Evolutionary conservation across 2,888 invertebrate genomes (phyloP), one percentile per base, ranked within the genome.

Genomic region (Sceliomorpha sp.): DNA sequence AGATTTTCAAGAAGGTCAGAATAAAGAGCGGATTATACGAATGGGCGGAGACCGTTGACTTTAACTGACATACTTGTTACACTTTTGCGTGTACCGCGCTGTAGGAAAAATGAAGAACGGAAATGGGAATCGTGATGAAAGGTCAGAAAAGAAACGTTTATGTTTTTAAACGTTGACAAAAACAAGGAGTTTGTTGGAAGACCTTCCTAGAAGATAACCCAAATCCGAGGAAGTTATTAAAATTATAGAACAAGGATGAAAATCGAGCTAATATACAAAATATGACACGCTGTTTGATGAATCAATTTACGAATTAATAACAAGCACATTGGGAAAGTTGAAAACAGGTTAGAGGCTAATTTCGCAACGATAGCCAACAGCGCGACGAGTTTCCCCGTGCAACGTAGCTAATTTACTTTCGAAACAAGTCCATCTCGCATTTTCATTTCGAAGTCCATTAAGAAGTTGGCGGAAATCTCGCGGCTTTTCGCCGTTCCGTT

Each of bases 381-480:
- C 14, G 48, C 47, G 44, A 63, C 58, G 59, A 69, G 40, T 44
- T 36, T 29, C 4, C 14, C 48, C 39, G 32, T 26, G 37, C 31
- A 24, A 20, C 20, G 40, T 24, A 17, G 62, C 70, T 70, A 66
- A 70, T 70, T 70, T 62, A 62, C 70, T 70, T 67, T 67, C 58
- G 62, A 67, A 66, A 67, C 58, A 58, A 70, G 62, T 58, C 66
- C 62, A 62, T 62, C 66, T 67, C 53, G 62, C 66, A 67, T 67
- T 67, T 70, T 70, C 70, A 67, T 70, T 66, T 62, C 70, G 48
- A 70, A 70, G 70, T 70, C 66, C 66, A 70, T 66, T 70, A 70
- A 66, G 70, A 70, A 70, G 70, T 70, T 70, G 60, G 60, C 39
- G 64, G 45, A 62, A 66, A 66, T 70, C 60, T 66, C 60, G 64